Base-by-base conservation (phyloP, 1,140 invertebrate genomes). In the Nilaparvata lugens region DNA sequence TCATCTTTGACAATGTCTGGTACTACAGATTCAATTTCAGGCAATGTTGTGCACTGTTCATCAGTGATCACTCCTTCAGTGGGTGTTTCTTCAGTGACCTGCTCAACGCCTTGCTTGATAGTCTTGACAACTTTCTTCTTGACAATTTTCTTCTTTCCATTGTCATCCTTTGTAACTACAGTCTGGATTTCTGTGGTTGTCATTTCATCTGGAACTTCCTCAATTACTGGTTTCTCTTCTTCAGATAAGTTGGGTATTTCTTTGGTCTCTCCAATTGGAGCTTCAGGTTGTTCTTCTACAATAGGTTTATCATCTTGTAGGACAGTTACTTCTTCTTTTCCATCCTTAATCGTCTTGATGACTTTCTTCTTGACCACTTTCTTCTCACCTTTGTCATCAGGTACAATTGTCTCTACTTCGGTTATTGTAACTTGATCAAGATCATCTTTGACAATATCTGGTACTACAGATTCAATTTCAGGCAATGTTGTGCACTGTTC, bases 331-430 rank as follows among this genome's bases (percentile, higher is more conserved):
- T 60, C 21, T 23, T 57, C 68, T 55, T 66, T 62, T 9, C 63
- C 55, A 14, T 65, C 52, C 60, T 67, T 70, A 67, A 66, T 42
- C 38, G 58, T 65, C 52, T 56, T 69, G 59, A 67, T 69, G 65
- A 52, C 64, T 60, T 65, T 69, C 65, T 40, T 71, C 45, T 74
- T 72, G 13, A 65, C 64, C 64, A 11, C 68, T 65, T 42, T 62
- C 64, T 42, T 62, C 11, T 14, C 40, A 55, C 56, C 62, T 56
- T 60, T 58, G 58, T 59, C 58, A 60, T 62, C 63, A 63, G 62
- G 57, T 35, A 42, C 56, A 31, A 62, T 61, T 21, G 61, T 65
- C 61, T 59, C 68, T 43, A 73, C 72, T 48, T 64, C 62, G 16
- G 45, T 64, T 31, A 54, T 61, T 19, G 23, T 54, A 14, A 54